Conservation (phyloP, 2,888 invertebrate genomes). For the Dolichopus griseipennis region DNA sequence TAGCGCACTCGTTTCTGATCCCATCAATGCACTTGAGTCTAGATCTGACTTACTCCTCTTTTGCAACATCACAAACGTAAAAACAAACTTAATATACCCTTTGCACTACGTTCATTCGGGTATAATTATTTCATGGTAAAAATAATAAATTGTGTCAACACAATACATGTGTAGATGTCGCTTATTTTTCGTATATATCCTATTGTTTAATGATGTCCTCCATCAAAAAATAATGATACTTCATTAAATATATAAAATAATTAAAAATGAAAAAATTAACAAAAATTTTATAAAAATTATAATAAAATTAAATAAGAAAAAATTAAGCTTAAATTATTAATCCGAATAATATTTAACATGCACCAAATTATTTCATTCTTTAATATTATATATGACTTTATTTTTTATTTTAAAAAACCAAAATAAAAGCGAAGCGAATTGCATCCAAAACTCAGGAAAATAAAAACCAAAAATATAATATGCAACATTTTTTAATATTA, state of each 20-base stretch:
- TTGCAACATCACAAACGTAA: too few relatives aligned
- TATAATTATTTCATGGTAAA: too few relatives aligned
- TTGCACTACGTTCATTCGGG: too few relatives aligned
- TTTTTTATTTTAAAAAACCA: not conserved
- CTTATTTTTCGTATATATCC: not conserved
- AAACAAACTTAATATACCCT: too few relatives aligned
- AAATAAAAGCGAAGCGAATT: too few relatives aligned
- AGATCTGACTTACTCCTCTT: too few relatives aligned
- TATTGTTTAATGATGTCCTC: conserved; percentile 1
- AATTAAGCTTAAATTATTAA: not conserved
- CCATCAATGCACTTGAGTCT: too few relatives aligned
- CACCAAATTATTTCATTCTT: not conserved
- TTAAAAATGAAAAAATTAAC: not conserved
- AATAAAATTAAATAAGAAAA: conserved; percentile 1
- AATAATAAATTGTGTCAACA: too few relatives aligned
- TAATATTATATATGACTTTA: not conserved
- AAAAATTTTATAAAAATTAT: not conserved
- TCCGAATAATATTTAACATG: not conserved
- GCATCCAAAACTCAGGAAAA: too few relatives aligned
- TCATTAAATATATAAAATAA: not conserved
- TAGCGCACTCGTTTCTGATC: too few relatives aligned
- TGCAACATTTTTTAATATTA: not conserved
- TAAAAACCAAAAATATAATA: not conserved
- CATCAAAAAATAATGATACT: conserved; percentile 3
- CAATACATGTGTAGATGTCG: too few relatives aligned